Conservation (phyloP, 23 tunicate species). For the Botrylloides violaceus region DNA sequence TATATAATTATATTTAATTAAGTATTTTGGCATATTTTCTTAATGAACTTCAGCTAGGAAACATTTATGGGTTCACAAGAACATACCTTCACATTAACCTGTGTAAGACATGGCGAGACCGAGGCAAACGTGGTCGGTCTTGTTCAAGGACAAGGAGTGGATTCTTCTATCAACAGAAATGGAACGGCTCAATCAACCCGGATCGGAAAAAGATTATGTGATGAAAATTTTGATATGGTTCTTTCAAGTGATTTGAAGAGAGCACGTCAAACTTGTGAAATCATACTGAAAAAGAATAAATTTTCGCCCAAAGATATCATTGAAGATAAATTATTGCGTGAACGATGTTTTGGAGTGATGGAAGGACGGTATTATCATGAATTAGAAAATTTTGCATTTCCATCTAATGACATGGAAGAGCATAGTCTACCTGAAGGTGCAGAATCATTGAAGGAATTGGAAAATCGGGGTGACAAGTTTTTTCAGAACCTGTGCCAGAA, state of each 20-base stretch:
- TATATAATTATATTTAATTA: too few relatives aligned
- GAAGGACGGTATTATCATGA: slow-evolving; percentile 23
- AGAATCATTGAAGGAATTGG: slow-evolving; percentile 9
- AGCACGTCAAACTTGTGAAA: slow-evolving; percentile 16
- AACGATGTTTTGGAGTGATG: slow-evolving; percentile 15
- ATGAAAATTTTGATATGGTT: slow-evolving; percentile 8
- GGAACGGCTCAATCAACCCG: not conserved
- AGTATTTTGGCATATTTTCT: too few relatives aligned
- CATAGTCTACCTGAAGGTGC: slow-evolving; percentile 4
- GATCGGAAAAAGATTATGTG: not conserved
- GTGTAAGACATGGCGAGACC: slow-evolving; percentile 22
- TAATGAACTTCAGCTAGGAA: too few relatives aligned
- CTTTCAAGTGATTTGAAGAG: slow-evolving; percentile 22
- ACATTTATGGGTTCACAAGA: too few relatives aligned
- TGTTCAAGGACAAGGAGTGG: slow-evolving; percentile 27
- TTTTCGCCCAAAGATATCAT: not conserved
- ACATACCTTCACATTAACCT: slow-evolving; percentile 6
- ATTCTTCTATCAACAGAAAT: not conserved
- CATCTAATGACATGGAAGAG: not conserved
- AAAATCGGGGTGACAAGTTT: not conserved
- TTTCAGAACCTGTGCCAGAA: slow-evolving; percentile 1
- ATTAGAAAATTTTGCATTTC: slow-evolving; percentile 7
- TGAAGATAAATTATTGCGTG: not conserved
- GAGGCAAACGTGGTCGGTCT: slow-evolving; percentile 9
- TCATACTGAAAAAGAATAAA: not conserved